Conservation (phyloP, 1,140 invertebrate genomes). For the Tetramorium parvispinum region DNA sequence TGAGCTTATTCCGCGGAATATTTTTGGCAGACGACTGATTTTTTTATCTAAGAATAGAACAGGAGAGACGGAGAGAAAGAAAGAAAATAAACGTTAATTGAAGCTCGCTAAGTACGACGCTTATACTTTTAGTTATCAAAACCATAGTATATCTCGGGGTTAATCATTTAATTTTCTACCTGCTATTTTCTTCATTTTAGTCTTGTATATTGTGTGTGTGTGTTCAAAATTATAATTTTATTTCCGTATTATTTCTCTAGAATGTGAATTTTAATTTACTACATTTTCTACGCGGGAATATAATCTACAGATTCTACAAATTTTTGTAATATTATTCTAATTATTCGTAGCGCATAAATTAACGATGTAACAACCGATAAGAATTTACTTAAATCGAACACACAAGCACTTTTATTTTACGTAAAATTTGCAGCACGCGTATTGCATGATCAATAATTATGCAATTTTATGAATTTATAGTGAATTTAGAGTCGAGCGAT, state of each 20-base stretch:
- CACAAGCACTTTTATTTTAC: neutral
- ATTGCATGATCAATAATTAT: neutral
- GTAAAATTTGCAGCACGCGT: neutral
- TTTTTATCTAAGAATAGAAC: neutral
- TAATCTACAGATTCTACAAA: slow-evolving; percentile 2
- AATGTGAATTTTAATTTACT: slow-evolving; percentile 14
- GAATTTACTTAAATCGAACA: neutral
- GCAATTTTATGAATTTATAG: neutral
- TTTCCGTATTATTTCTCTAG: neutral
- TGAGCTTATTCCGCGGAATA: slow-evolving; percentile 7
- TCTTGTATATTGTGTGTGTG: neutral
- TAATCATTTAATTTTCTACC: neutral
- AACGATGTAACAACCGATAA: neutral
- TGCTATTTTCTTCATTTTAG: neutral
- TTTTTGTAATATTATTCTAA: neutral
- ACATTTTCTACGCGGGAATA: neutral
- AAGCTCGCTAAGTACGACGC: neutral
- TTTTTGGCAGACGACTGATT: neutral
- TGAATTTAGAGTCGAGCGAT: neutral
- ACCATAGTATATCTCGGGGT: neutral
- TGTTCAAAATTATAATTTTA: slow-evolving; percentile 1
- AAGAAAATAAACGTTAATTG: neutral
- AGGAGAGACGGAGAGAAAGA: neutral
- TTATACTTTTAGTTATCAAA: neutral
- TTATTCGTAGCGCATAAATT: neutral